phyloP scores from a whole-genome alignment of 1,140 invertebrate species.

The Zaprionus ornatus region DNA sequence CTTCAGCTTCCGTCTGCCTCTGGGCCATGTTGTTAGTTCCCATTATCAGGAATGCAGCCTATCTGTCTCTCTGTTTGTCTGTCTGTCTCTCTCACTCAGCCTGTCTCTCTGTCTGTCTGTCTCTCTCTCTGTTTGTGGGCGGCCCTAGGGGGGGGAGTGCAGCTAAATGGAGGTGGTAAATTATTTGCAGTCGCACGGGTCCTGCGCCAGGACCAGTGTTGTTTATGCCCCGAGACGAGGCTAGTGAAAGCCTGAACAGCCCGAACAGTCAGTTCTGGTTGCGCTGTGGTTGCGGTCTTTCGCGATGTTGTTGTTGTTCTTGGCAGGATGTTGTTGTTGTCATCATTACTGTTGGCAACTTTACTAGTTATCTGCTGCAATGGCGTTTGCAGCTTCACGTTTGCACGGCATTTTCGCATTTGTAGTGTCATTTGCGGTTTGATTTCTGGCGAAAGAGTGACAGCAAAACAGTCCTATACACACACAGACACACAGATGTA shows the following conservation, averaged over 20 bases:
- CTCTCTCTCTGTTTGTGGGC: neutral
- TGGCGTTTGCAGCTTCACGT: conserved; percentile 12
- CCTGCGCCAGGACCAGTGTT: conserved; percentile 31
- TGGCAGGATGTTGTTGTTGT: conserved; percentile 38
- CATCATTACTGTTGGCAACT: conserved; percentile 44
- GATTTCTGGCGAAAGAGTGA: conserved; percentile 49
- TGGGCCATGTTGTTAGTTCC: conserved; percentile 27
- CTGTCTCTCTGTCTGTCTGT: conserved; percentile 1
- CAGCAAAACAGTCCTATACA: neutral
- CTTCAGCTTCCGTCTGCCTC: conserved; percentile 23
- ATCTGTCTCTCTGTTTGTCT: neutral
- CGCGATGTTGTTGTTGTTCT: conserved; percentile 46
- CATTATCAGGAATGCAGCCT: conserved; percentile 22
- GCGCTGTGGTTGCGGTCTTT: conserved; percentile 44
- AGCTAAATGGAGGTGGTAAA: conserved; percentile 34
- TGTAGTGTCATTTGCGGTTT: conserved; percentile 73
- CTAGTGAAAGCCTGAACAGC: conserved; percentile 45
- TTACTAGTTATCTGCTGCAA: conserved; percentile 32
- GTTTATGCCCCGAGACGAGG: conserved; percentile 49
- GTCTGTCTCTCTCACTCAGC: neutral
- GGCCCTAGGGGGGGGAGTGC: neutral
- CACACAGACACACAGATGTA: conserved; percentile 1
- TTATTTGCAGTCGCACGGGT: conserved; percentile 65
- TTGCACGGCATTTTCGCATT: conserved; percentile 54
- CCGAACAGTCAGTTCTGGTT: conserved; percentile 52